Conservation (phyloP, 2,888 invertebrate genomes). For the Thymelicus sylvestris region DNA sequence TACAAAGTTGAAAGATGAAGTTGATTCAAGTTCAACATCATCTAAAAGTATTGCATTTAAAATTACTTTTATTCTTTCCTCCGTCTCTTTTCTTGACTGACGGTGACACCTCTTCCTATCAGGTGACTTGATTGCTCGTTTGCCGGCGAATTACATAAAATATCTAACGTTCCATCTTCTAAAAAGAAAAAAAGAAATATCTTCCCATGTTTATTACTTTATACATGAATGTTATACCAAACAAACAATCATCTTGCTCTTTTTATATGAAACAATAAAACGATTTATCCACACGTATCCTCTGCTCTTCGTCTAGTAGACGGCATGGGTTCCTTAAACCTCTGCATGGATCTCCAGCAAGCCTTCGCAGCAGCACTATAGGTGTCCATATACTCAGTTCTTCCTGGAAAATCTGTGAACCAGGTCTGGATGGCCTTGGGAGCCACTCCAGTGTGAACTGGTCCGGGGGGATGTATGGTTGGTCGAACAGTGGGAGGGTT, state of each 20-base stretch:
- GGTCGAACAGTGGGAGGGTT: slow-evolving; percentile 82
- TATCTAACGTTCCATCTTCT: too few relatives aligned
- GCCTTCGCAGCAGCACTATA: slow-evolving; percentile 85
- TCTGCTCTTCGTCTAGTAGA: slow-evolving; percentile 85
- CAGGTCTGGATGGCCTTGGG: slow-evolving; percentile 81
- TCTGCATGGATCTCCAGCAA: slow-evolving; percentile 85
- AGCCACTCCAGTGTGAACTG: slow-evolving; percentile 66
- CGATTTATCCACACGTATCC: slow-evolving; percentile 65
- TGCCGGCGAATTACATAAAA: too few relatives aligned
- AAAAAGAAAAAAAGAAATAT: slow-evolving; percentile 27
- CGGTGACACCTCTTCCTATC: too few relatives aligned
- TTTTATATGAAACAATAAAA: too few relatives aligned
- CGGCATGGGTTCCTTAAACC: slow-evolving; percentile 86
- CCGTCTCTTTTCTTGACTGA: too few relatives aligned
- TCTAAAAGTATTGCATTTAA: too few relatives aligned
- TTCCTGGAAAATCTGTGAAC: slow-evolving; percentile 83
- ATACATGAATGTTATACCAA: slow-evolving; percentile 49
- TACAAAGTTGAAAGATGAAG: too few relatives aligned
- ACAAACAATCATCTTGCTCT: neutral
- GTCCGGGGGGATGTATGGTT: slow-evolving; percentile 79
- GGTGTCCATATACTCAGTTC: slow-evolving; percentile 86
- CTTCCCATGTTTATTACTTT: slow-evolving; percentile 47
- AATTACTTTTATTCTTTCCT: too few relatives aligned
- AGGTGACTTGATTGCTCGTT: too few relatives aligned
- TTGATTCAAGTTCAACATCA: too few relatives aligned